Evolutionary conservation across 2,113 vertebrate species (phyloP).

Genomic region (Corydoras sp.): DNA sequence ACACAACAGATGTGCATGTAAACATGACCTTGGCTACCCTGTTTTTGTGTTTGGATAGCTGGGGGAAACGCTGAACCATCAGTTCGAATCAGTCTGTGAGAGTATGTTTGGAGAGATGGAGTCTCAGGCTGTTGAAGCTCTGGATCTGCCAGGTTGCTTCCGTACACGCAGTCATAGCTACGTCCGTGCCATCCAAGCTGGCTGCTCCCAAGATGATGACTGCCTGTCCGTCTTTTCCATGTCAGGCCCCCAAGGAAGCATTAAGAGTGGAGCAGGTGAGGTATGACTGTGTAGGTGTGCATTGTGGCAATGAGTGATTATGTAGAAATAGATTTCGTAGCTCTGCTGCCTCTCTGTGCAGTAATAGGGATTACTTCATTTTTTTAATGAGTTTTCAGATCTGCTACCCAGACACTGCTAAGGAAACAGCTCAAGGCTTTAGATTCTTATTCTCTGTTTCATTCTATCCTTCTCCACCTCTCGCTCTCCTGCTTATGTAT

Average conservation of each 20-base stretch:
- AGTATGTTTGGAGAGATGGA: slow-evolving; percentile 92
- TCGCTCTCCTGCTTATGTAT: slow-evolving; percentile 1
- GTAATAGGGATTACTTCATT: slow-evolving; percentile 31
- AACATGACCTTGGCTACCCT: slow-evolving; percentile 5
- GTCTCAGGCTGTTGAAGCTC: slow-evolving; percentile 91
- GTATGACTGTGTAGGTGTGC: slow-evolving; percentile 30
- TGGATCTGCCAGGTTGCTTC: slow-evolving; percentile 96
- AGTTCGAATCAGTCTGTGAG: slow-evolving; percentile 91
- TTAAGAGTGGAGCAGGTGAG: slow-evolving; percentile 87
- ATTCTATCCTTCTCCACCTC: slow-evolving; percentile 35
- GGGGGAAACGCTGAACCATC: slow-evolving; percentile 85
- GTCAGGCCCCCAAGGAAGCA: slow-evolving; percentile 76
- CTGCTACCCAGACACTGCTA: slow-evolving; percentile 17
- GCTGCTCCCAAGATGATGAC: slow-evolving; percentile 96
- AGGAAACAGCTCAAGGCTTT: slow-evolving; percentile 30
- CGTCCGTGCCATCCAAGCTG: slow-evolving; percentile 95
- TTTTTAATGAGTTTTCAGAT: slow-evolving; percentile 42
- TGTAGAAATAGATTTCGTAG: slow-evolving; percentile 24
- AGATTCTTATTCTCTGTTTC: slow-evolving; percentile 22
- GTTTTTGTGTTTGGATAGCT: slow-evolving; percentile 61
- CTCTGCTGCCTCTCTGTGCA: slow-evolving; percentile 16
- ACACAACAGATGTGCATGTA: slow-evolving; percentile 4
- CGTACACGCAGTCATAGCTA: slow-evolving; percentile 98
- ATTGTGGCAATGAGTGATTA: slow-evolving; percentile 8
- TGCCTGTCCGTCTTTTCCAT: slow-evolving; percentile 93